phyloP scores from a whole-genome alignment of 2,113 vertebrate genomes.

The Sialia sialis region DNA sequence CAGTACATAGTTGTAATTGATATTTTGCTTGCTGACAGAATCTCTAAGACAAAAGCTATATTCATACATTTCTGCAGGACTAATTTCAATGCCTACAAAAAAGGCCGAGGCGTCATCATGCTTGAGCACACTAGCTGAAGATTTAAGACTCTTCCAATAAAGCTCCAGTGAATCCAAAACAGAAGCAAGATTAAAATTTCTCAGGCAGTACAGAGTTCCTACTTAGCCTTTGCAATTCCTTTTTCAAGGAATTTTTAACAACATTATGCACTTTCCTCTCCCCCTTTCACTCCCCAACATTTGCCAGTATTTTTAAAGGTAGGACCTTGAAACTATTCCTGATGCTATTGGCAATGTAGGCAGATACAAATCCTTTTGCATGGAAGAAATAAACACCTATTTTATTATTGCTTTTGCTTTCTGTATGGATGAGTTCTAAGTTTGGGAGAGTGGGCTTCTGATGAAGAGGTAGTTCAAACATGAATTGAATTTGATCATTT shows the following conservation, averaged over 20 bases:
- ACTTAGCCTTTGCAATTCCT: background rate
- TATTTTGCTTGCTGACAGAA: background rate
- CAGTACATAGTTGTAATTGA: background rate
- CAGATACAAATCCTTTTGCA: background rate
- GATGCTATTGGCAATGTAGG: background rate
- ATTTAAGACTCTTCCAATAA: background rate
- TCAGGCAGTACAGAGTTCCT: background rate
- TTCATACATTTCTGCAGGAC: background rate
- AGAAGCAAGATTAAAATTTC: background rate
- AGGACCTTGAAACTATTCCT: background rate
- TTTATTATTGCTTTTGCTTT: background rate
- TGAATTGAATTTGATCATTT: background rate
- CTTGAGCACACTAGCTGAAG: background rate
- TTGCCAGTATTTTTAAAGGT: background rate
- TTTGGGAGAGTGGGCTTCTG: background rate
- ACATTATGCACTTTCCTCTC: background rate
- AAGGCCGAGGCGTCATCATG: background rate
- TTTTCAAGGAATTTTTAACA: background rate
- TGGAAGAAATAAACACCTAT: background rate
- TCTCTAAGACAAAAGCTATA: background rate
- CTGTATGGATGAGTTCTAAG: background rate
- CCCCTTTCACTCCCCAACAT: background rate
- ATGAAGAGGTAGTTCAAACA: background rate
- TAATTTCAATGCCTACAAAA: background rate
- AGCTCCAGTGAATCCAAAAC: background rate